Base-by-base conservation (phyloP, 2,113 vertebrate species). In the Lampris megalopsis region DNA sequence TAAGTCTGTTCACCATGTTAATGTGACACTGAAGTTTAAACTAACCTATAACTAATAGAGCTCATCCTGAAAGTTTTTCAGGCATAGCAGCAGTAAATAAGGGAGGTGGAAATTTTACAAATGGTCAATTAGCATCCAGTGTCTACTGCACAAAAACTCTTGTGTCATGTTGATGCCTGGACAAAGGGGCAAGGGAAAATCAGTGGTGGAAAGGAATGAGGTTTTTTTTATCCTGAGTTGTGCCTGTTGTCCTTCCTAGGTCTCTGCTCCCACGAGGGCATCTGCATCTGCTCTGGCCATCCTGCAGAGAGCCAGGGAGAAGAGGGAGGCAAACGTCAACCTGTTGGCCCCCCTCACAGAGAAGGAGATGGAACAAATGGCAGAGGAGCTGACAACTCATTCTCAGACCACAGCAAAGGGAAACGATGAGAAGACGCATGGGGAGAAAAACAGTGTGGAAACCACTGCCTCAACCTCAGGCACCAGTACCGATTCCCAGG, bases 221-320 rank as follows among this genome's bases (percentile, higher is more conserved):
- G 10, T 73, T 45, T 67, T 24, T 24, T 24, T 24, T 42, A 11
- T 2, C 58, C 35, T 71, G 56, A 61, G 6, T 0, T 38, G 0
- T 53, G n/a, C 11, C 54, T 73, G 8, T 77, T 59, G 48, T 81
- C 84, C 42, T 88, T 5, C 92, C 68, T 56, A 93, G 96, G 83
- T 93, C 80, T 84, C 92, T 0, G 75, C 82, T 52, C 86, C 87
- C 45, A 80, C 41, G 66, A 84, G 87, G 81, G 79, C 83, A 0
- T 86, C 91, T 52, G 75, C 64, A n/a, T 85, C 91, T n/a, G 79
- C 90, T 48, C 90, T 92, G 1, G 75, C 86, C 63, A 85, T 92
- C 68, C 67, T 91, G 1, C 86, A 89, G 80, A 86, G 87, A 71
- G 88, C 74, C 24, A 77, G 84, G 68, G 91, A 89, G 62, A 90